These are phyloP conservation scores for Metellina segmentata DNA, from an alignment of 2,888 invertebrate genomes.

Conservation along the genomic window DNA sequence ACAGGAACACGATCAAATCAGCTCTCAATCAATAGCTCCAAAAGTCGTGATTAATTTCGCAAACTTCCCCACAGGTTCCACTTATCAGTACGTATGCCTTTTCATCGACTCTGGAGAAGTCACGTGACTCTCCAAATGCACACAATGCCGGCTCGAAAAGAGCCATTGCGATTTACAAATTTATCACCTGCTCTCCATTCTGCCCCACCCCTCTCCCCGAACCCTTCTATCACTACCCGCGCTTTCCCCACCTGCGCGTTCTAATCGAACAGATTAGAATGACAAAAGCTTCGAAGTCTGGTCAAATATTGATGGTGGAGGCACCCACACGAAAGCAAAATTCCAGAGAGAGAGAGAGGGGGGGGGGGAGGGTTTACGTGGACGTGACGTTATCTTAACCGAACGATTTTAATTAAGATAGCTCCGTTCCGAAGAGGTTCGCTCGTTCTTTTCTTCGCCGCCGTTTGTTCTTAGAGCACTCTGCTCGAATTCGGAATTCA, in stretches of 20 bases:
- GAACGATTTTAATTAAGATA: slow-evolving; percentile 65
- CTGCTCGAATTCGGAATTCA: background rate
- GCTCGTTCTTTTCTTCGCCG: background rate
- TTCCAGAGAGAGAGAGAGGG: too few species aligned
- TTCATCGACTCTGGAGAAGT: too few species aligned
- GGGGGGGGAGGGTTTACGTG: too few species aligned
- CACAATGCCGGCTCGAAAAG: background rate
- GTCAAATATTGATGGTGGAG: background rate
- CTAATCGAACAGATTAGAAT: background rate
- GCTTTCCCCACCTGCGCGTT: background rate
- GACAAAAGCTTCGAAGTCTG: background rate
- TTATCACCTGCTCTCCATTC: background rate
- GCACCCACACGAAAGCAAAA: background rate
- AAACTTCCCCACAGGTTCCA: background rate
- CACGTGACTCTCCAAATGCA: background rate
- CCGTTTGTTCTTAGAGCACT: background rate
- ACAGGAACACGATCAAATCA: background rate
- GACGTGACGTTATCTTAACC: background rate
- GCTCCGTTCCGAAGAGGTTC: background rate
- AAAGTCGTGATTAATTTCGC: background rate
- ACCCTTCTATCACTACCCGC: too few species aligned
- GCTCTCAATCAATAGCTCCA: background rate
- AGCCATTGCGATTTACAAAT: background rate
- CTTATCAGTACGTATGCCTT: background rate
- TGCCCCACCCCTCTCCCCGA: background rate